Percentiles rank a stretch among this genome's conserved stretches.
These are phyloP conservation scores for Drosophila sordidapex DNA, from an alignment of 2,888 invertebrate genomes.

Conservation along the genomic window DNA sequence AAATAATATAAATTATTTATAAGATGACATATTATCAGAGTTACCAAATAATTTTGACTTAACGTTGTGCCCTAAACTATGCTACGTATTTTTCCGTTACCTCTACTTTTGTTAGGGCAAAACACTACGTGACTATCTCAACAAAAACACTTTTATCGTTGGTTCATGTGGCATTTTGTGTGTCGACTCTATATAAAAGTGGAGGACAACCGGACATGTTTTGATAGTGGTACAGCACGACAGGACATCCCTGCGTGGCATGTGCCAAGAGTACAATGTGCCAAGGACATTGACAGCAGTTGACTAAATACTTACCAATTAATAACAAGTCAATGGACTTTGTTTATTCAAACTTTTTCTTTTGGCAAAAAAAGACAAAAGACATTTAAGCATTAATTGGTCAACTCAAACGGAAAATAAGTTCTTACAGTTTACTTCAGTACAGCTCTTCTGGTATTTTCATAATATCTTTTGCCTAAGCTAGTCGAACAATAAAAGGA, in stretches of 20 bases:
- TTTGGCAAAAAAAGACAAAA: too few relatives aligned
- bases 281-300: constrained; percentile 2
- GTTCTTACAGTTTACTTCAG: background rate
- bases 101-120: background rate
- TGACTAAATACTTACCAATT: constrained; percentile 1
- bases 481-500: background rate
- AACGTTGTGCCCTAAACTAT: background rate
- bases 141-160: background rate
- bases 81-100: background rate
- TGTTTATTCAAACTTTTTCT: background rate
- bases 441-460: background rate
- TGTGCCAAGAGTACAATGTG: background rate
- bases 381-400: background rate
- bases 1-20: background rate
- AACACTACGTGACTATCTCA: constrained; percentile 3
- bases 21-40: background rate
- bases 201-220: background rate
- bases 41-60: background rate
- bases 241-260: background rate
- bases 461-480: background rate
- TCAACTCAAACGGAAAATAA: background rate
- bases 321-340: constrained; percentile 29
- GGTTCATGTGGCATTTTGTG: background rate
- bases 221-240: background rate
- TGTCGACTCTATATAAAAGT: background rate